Percentiles rank a stretch among this genome's conserved stretches.
Evolutionary conservation across 1,140 invertebrate species (phyloP).

Genomic region (Tigriopus japonicus): DNA sequence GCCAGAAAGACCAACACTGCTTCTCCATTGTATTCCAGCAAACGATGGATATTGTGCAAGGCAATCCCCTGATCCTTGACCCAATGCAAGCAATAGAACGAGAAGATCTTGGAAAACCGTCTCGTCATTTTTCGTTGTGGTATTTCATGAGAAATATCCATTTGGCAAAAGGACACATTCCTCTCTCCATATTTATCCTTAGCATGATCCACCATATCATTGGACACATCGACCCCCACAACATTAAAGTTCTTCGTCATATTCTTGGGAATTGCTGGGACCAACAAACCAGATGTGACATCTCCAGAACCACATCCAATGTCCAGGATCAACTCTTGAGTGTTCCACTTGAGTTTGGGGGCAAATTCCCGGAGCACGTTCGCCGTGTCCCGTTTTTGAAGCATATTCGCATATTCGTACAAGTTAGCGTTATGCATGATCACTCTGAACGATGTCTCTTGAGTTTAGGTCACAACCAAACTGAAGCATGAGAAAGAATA

Average conservation of each 20-base stretch:
- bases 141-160: constrained; percentile 40
- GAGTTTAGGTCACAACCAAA: too few relatives aligned
- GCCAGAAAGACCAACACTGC: constrained; percentile 46
- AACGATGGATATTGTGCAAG: constrained; percentile 40
- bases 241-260: constrained; percentile 20
- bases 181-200: constrained; percentile 25
- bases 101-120: constrained; percentile 46
- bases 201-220: constrained; percentile 46
- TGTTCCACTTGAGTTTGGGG: constrained; percentile 35
- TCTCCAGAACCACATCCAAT: constrained; percentile 57
- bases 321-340: constrained; percentile 39
- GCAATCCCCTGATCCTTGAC: constrained; percentile 43
- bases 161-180: constrained; percentile 35
- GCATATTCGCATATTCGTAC: constrained; percentile 39
- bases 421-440: constrained; percentile 40
- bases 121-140: constrained; percentile 22
- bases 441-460: too few relatives aligned
- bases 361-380: constrained; percentile 43
- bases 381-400: constrained; percentile 44
- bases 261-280: constrained; percentile 35
- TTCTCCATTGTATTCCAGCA: constrained; percentile 43
- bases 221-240: constrained; percentile 45
- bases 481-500: too few relatives aligned
- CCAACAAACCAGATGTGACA: constrained; percentile 44
- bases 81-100: constrained; percentile 66